Base-by-base conservation (phyloP, 1,140 invertebrate species). In the Lordiphosa mommai region DNA sequence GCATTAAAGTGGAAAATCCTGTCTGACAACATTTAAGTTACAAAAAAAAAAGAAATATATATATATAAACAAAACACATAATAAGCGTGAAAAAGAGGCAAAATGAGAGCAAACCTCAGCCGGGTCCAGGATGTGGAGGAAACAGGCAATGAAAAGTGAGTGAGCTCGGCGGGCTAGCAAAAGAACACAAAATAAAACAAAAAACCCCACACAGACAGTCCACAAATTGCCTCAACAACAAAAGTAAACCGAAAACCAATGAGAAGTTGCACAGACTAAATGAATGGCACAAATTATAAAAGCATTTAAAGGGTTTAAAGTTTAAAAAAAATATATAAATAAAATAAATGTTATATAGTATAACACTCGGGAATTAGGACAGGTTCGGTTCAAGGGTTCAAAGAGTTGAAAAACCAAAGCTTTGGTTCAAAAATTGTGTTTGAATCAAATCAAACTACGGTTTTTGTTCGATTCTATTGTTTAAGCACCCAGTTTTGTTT, bases 1-100 rank as follows among this genome's bases (percentile, higher is more conserved):
- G 76, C 74, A 82, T 70, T 70, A 80, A 80, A 80, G 74, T 80
- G 76, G 74, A 80, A 80, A 80, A 80, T 80, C 74, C 74, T 80
- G 74, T 80, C 74, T 80, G 74, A 80, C 74, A 80, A 74, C 74
- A 80, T 80, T 80, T 64, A 79, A 73, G 68, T 70, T 38, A 70
- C 46, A 51, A 44, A 56, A 34, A 43, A 23, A 50, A 64, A 53
- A 70, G 17, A 56, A 57, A 68, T 58, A 67, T 34, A 66, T 32
- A 61, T 51, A 55, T 65, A 41, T 20, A 55, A 14, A 58, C 52
- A 67, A 67, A 57, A 67, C 48, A 80, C 70, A 79, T 82, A 79
- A 79, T 80, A 71, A 82, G 76, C 76, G 76, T 82, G 76, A 82
- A 82, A 74, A 23, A 67, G 70, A 73, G 56, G 65, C 57, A 74